Evolutionary conservation across 2,888 invertebrate species (phyloP).

Genomic region (Pelosia muscerda): DNA sequence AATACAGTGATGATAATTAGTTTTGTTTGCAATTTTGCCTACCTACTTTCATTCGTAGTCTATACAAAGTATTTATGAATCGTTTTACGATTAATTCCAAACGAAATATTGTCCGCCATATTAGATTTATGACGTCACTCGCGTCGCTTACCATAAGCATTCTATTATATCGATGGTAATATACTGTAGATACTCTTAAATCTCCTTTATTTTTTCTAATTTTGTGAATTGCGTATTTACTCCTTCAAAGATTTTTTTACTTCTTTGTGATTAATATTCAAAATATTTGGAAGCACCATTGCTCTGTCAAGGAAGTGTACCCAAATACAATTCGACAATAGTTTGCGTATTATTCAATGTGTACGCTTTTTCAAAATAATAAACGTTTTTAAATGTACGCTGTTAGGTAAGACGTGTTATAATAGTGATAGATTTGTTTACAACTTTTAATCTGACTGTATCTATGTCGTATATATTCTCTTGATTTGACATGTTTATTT

Average conservation of each 20-base stretch:
- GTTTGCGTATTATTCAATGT: conserved; percentile 52
- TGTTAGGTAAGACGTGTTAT: conserved; percentile 58
- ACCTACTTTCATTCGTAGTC: not conserved
- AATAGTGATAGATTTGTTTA: conserved; percentile 50
- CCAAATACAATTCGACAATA: conserved; percentile 61
- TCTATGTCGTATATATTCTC: not conserved
- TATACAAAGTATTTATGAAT: not conserved
- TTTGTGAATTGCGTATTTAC: not conserved
- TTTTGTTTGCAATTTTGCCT: not conserved
- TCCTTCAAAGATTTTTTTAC: not conserved
- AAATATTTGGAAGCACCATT: conserved; percentile 38
- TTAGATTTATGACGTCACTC: conserved; percentile 3
- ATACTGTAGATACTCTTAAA: not conserved
- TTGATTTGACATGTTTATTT: conserved; percentile 26
- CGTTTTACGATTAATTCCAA: not conserved
- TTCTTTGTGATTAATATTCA: conserved; percentile 1
- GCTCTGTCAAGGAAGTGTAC: conserved; percentile 31
- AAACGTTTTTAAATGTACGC: conserved; percentile 54
- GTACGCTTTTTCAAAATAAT: conserved; percentile 58
- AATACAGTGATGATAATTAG: not conserved
- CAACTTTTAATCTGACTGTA: conserved; percentile 48
- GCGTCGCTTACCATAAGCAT: not conserved
- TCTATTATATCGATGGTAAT: conserved; percentile 2
- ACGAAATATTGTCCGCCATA: not conserved
- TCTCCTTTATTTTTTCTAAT: not conserved